Evolutionary conservation across 2,888 invertebrate genomes (phyloP).

Genomic region (Perizoma affinitatum): DNA sequence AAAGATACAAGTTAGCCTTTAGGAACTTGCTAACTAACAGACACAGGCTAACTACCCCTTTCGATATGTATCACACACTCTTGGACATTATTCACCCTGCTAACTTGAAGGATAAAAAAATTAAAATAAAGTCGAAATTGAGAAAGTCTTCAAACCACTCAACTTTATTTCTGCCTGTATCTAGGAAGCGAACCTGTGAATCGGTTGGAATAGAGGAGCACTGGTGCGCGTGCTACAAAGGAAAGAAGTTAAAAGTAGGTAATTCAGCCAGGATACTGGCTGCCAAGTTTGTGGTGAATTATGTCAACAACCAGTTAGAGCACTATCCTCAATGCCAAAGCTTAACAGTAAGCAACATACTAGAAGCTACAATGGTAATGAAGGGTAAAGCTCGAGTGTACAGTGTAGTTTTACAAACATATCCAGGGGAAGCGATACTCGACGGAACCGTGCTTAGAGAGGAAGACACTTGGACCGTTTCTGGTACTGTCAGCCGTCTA

Average conservation of each 20-base stretch:
- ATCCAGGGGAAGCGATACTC: constrained; percentile 88
- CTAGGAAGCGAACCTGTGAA: constrained; percentile 87
- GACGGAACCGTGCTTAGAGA: constrained; percentile 87
- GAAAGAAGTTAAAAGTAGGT: constrained; percentile 74
- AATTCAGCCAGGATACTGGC: constrained; percentile 79
- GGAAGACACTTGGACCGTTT: constrained; percentile 62
- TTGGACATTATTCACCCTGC: constrained; percentile 83
- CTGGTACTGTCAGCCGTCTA: constrained; percentile 89
- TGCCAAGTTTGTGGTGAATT: constrained; percentile 83
- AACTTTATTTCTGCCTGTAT: constrained; percentile 89
- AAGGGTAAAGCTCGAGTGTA: constrained; percentile 75
- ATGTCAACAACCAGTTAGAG: constrained; percentile 85
- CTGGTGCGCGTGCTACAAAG: constrained; percentile 93
- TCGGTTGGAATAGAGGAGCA: constrained; percentile 89
- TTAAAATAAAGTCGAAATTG: constrained; percentile 50
- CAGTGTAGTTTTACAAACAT: constrained; percentile 83
- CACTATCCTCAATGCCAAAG: constrained; percentile 85
- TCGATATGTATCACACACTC: constrained; percentile 91
- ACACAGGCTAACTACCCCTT: constrained; percentile 87
- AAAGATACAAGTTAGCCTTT: constrained; percentile 83
- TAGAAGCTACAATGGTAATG: constrained; percentile 77
- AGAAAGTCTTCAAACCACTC: constrained; percentile 74
- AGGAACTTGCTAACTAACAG: constrained; percentile 86
- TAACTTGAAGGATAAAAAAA: constrained; percentile 42
- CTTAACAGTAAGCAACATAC: constrained; percentile 74